A percentile compares a stretch with the other conserved stretches of the same genome.
phyloP scores from a whole-genome alignment of 2,797 vertebrate species.

The Poecile montanus region DNA sequence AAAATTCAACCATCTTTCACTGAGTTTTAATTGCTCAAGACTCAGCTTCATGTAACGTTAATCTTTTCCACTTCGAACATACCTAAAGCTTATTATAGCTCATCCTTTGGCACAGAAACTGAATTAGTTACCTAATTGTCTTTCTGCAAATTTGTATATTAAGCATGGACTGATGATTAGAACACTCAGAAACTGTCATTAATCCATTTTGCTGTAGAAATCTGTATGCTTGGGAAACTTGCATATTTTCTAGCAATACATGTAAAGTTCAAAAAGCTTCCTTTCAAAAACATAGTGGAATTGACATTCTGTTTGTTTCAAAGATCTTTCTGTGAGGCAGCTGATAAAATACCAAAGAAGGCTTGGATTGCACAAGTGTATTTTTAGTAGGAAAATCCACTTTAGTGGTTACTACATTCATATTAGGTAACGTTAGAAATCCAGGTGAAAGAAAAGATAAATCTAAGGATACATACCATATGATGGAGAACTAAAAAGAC shows the following conservation, averaged over 20 bases:
- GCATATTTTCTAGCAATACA: neutral
- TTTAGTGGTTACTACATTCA: neutral
- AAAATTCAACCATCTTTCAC: neutral
- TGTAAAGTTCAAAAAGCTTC: neutral
- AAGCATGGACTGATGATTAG: neutral
- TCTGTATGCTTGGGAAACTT: neutral
- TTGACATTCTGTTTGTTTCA: neutral
- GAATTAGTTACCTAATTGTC: slow-evolving; percentile 28
- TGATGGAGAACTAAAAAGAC: neutral
- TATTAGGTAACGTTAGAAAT: neutral
- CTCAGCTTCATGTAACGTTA: neutral
- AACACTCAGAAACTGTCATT: neutral
- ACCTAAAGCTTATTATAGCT: slow-evolving; percentile 13
- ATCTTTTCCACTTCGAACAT: slow-evolving; percentile 27
- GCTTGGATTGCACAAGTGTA: neutral
- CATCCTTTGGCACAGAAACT: slow-evolving; percentile 9
- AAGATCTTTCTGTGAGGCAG: neutral
- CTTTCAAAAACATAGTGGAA: neutral
- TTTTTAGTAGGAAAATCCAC: neutral
- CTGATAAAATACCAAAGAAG: neutral
- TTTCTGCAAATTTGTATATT: slow-evolving; percentile 9
- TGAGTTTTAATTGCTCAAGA: slow-evolving; percentile 30
- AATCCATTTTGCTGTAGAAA: neutral
- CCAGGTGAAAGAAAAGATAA: neutral
- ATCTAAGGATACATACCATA: neutral